phyloP scores from a whole-genome alignment of 2,888 invertebrate genomes.

The Diarsia dahlii region DNA sequence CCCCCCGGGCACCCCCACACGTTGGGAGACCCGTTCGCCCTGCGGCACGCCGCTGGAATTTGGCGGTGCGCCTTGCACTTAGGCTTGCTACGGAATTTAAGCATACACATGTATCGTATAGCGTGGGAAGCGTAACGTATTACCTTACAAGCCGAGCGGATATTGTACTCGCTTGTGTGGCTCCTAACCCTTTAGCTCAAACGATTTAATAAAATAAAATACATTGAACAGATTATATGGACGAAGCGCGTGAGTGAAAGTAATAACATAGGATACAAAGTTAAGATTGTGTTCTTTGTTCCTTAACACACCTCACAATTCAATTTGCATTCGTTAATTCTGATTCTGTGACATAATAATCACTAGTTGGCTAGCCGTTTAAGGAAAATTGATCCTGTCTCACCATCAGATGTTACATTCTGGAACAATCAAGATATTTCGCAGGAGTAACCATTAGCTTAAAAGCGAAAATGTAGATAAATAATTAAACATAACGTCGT shows the following conservation, averaged over 20 bases:
- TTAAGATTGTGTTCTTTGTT: background rate
- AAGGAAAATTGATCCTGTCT: background rate
- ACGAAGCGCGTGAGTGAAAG: constrained; percentile 14
- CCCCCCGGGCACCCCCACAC: background rate
- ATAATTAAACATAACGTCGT: background rate
- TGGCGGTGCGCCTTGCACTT: constrained; percentile 87
- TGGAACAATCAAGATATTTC: background rate
- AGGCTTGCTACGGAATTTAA: constrained; percentile 77
- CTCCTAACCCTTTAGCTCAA: constrained; percentile 55
- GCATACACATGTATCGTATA: constrained; percentile 70
- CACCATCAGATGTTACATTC: background rate
- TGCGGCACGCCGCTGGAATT: constrained; percentile 87
- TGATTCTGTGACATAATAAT: background rate
- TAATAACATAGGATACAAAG: background rate
- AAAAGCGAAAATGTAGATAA: background rate
- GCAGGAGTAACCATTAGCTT: background rate
- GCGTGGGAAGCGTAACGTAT: constrained; percentile 71
- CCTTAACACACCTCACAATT: background rate
- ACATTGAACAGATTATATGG: constrained; percentile 33
- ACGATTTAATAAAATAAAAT: constrained; percentile 56
- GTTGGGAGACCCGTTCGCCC: constrained; percentile 70
- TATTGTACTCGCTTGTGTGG: constrained; percentile 58
- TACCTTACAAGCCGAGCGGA: constrained; percentile 67
- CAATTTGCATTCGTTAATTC: background rate
- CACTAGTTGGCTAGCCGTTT: background rate